Percentiles rank a stretch among this genome's conserved stretches.
These are phyloP conservation scores for Apis dorsata DNA, from an alignment of 1,140 invertebrate species.

Conservation along the genomic window DNA sequence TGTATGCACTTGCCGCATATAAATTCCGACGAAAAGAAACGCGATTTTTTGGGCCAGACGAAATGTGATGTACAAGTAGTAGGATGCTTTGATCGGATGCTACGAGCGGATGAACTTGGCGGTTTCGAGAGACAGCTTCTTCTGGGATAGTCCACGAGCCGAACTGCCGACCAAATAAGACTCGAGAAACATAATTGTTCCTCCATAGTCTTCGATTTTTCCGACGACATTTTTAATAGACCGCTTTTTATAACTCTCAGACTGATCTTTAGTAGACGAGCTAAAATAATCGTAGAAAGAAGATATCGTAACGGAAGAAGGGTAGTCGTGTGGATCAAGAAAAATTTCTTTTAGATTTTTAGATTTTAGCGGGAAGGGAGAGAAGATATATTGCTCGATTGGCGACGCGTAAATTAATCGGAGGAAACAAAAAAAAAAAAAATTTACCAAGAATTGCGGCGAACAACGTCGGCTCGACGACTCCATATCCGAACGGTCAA, in stretches of 20 bases:
- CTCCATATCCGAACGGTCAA: conserved; percentile 78
- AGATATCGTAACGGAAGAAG: not conserved
- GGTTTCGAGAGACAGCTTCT: not conserved
- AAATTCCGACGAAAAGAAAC: conserved; percentile 6
- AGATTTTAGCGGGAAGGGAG: not conserved
- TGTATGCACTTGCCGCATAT: conserved; percentile 26
- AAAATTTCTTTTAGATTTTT: not conserved
- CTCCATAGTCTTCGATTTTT: conserved; percentile 53
- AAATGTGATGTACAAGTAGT: not conserved
- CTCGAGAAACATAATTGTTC: conserved; percentile 71
- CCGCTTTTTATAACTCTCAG: conserved; percentile 30
- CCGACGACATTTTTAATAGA: conserved; percentile 42
- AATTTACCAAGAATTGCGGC: conserved; percentile 27
- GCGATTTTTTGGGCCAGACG: not conserved
- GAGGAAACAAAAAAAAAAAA: not conserved
- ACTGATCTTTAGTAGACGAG: conserved; percentile 50
- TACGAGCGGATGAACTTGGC: not conserved
- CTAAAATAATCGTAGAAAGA: conserved; percentile 31
- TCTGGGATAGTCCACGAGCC: not conserved
- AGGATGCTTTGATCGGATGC: not conserved
- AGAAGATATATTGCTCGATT: conserved; percentile 32
- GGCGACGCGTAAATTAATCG: not conserved
- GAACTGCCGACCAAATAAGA: conserved; percentile 69
- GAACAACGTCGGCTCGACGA: conserved; percentile 57
- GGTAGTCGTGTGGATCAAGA: not conserved